Percentiles rank a stretch among this genome's conserved stretches.
Evolutionary conservation across 2,797 vertebrate species (phyloP).

Genomic region (Chloroceryle inda): DNA sequence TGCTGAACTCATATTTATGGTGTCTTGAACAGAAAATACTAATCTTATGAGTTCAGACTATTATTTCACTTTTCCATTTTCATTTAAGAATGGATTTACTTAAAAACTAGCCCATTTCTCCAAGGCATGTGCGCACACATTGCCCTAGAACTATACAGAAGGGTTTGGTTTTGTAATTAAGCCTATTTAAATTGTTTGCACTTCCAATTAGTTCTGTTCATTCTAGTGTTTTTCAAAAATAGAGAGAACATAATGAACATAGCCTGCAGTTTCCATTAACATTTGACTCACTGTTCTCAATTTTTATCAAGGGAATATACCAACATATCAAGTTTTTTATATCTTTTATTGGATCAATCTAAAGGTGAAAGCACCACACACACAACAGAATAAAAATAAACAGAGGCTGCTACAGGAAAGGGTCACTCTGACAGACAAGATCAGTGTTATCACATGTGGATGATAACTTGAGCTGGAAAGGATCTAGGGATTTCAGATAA

Average conservation of each 20-base stretch:
- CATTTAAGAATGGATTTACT: not conserved
- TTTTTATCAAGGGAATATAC: slow-evolving; percentile 62
- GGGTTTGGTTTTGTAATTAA: slow-evolving; percentile 58
- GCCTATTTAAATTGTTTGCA: slow-evolving; percentile 49
- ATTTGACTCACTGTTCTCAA: slow-evolving; percentile 60
- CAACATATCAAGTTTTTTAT: slow-evolving; percentile 26
- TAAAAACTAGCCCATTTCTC: slow-evolving; percentile 14
- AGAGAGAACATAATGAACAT: slow-evolving; percentile 57
- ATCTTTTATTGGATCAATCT: slow-evolving; percentile 55
- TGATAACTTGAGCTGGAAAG: slow-evolving; percentile 12
- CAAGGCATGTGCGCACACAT: not conserved
- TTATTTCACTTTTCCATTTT: not conserved
- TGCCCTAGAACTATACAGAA: not conserved
- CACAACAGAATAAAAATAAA: slow-evolving; percentile 43
- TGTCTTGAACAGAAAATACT: not conserved
- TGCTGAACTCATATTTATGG: not conserved
- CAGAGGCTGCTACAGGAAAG: not conserved
- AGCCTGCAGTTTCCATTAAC: slow-evolving; percentile 71
- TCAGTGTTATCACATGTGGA: not conserved
- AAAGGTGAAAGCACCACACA: slow-evolving; percentile 5
- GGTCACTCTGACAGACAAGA: not conserved
- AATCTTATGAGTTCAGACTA: not conserved
- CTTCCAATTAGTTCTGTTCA: slow-evolving; percentile 59
- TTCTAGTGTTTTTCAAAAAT: slow-evolving; percentile 60
- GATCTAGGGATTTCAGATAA: slow-evolving; percentile 2